A percentile compares a stretch with the other conserved stretches of the same genome.
These are phyloP conservation scores for Leptinotarsa lineolata DNA, from an alignment of 1,140 invertebrate species.

Conservation along the genomic window DNA sequence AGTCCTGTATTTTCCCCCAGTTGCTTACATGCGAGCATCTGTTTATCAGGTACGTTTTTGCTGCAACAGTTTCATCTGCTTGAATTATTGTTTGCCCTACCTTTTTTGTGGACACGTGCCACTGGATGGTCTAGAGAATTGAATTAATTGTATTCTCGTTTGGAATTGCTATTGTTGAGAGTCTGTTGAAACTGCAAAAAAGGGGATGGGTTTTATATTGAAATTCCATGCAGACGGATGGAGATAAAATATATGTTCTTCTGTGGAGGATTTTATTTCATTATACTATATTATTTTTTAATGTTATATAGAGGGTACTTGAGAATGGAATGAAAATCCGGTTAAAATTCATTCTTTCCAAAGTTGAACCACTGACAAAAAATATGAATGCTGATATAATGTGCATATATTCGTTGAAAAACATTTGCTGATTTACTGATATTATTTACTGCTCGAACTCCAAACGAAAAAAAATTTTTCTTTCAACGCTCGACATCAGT, in stretches of 20 bases:
- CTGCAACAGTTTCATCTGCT: constrained; percentile 18
- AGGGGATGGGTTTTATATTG: constrained; percentile 6
- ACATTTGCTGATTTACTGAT: too few species aligned
- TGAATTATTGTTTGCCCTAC: constrained; percentile 17
- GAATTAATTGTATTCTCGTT: constrained; percentile 15
- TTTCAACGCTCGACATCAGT: too few species aligned
- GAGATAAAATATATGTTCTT: neutral
- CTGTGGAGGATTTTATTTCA: neutral
- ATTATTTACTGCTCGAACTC: too few species aligned
- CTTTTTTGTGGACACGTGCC: constrained; percentile 20
- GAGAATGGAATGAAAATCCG: too few species aligned
- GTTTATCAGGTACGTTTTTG: constrained; percentile 18
- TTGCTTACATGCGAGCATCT: constrained; percentile 17
- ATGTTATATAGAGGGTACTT: too few species aligned
- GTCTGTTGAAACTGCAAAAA: constrained; percentile 15
- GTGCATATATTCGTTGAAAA: too few species aligned
- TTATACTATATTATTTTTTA: too few species aligned
- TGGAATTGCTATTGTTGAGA: constrained; percentile 20
- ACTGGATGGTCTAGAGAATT: constrained; percentile 6
- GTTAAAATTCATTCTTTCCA: too few species aligned
- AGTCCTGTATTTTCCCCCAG: neutral
- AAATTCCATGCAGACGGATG: neutral
- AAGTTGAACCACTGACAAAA: too few species aligned
- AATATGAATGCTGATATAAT: too few species aligned
- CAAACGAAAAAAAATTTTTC: too few species aligned